Conservation (phyloP, 2,113 vertebrate species). For the Serilophus lunatus region DNA sequence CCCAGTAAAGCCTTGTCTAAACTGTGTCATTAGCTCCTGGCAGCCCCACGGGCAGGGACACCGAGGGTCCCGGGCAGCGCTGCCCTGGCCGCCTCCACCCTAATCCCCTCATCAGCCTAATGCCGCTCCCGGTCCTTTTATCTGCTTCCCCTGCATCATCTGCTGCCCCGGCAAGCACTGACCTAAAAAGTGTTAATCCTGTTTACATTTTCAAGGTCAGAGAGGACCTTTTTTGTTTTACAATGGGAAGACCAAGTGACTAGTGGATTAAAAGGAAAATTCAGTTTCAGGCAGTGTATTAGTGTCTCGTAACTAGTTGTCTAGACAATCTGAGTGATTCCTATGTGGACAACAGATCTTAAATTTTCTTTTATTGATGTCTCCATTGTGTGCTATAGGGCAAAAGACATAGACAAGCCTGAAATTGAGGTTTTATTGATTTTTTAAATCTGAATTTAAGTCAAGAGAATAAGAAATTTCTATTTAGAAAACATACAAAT, state of each 20-base stretch:
- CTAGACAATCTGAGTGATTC: not conserved
- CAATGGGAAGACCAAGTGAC: not conserved
- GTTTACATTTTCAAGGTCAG: constrained; percentile 64
- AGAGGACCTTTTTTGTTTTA: not conserved
- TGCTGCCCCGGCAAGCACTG: constrained; percentile 33
- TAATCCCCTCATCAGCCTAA: constrained; percentile 8
- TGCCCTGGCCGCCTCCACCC: not conserved
- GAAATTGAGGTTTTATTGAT: not conserved
- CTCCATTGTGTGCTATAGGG: not conserved
- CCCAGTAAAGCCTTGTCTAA: not conserved
- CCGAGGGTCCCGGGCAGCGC: not conserved
- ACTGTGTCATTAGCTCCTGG: not conserved
- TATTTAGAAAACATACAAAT: not conserved
- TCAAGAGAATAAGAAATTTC: not conserved
- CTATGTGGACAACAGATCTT: not conserved
- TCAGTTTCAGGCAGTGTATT: not conserved
- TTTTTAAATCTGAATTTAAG: not conserved
- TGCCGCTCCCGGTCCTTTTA: not conserved
- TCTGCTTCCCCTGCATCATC: constrained; percentile 34
- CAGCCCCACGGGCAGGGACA: not conserved
- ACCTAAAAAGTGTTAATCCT: constrained; percentile 65
- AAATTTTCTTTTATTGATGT: not conserved
- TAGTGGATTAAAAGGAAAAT: not conserved
- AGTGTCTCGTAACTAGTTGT: not conserved
- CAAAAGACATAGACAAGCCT: not conserved